A percentile compares a stretch with the other conserved stretches of the same genome.
phyloP scores from a whole-genome alignment of 1,140 invertebrate genomes.

The Papilio polyxenes region DNA sequence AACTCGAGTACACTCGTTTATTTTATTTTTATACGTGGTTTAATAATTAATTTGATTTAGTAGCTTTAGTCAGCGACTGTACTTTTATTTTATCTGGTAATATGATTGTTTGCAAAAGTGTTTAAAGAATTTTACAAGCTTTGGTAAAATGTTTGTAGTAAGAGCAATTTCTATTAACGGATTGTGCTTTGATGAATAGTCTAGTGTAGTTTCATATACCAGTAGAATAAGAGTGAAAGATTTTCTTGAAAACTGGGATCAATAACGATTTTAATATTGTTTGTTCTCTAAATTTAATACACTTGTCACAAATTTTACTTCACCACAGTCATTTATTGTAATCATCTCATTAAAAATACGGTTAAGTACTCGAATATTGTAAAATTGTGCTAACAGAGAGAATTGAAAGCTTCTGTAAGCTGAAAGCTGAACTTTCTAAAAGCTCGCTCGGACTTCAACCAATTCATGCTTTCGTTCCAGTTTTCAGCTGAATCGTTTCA shows the following conservation, averaged over 20 bases:
- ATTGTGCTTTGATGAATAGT: too few relatives aligned
- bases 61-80: not conserved
- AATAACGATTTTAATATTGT: too few relatives aligned
- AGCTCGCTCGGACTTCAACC: not conserved
- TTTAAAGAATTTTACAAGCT: not conserved
- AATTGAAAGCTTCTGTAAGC: conserved; percentile 11
- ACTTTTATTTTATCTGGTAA: not conserved
- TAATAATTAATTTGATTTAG: not conserved
- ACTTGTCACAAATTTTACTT: not conserved
- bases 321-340: not conserved
- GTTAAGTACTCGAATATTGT: not conserved
- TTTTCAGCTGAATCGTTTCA: conserved; percentile 2
- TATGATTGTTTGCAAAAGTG: too few relatives aligned
- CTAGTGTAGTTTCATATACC: too few relatives aligned
- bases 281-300: too few relatives aligned
- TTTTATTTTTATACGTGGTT: not conserved
- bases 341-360: not conserved
- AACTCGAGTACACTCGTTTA: conserved; percentile 27
- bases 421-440: conserved; percentile 5
- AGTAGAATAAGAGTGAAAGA: too few relatives aligned
- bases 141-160: too few relatives aligned
- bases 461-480: not conserved
- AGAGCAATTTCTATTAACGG: too few relatives aligned
- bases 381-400: conserved; percentile 12
- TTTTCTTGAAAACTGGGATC: too few relatives aligned